Percentiles rank a stretch among this genome's conserved stretches.
These are phyloP conservation scores for Pitta sordida DNA, from an alignment of 2,113 vertebrate genomes.

Conservation along the genomic window DNA sequence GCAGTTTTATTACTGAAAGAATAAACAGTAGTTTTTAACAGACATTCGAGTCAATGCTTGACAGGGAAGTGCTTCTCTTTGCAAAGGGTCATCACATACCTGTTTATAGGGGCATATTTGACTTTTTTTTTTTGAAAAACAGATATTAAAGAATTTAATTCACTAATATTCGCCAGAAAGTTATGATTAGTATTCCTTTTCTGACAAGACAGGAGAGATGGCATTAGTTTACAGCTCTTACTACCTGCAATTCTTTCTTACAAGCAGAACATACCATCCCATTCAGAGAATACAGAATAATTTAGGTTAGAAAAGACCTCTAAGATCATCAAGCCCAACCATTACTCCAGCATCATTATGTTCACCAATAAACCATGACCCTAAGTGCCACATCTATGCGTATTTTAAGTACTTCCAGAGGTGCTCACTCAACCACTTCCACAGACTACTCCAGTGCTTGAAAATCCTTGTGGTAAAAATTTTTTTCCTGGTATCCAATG, in stretches of 20 bases:
- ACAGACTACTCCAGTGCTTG: background rate
- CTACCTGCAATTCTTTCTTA: background rate
- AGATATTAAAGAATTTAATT: background rate
- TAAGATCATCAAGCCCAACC: too few species aligned
- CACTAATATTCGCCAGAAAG: background rate
- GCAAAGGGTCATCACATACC: background rate
- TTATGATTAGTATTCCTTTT: background rate
- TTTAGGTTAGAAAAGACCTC: too few species aligned
- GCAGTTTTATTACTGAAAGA: background rate
- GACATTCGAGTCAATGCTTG: background rate
- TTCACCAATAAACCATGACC: background rate
- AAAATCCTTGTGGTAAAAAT: background rate
- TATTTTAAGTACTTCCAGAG: background rate
- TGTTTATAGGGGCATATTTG: background rate
- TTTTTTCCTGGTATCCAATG: background rate
- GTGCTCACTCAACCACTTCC: background rate
- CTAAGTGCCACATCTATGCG: background rate
- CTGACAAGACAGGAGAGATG: background rate
- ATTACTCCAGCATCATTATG: background rate
- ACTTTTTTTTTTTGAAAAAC: too few species aligned
- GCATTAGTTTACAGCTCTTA: background rate
- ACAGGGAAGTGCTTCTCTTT: background rate
- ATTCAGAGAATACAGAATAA: too few species aligned
- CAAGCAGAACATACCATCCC: rapidly evolving
- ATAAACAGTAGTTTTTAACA: background rate